Conservation (phyloP, 2,888 invertebrate species). For the Pandemis heparana region DNA sequence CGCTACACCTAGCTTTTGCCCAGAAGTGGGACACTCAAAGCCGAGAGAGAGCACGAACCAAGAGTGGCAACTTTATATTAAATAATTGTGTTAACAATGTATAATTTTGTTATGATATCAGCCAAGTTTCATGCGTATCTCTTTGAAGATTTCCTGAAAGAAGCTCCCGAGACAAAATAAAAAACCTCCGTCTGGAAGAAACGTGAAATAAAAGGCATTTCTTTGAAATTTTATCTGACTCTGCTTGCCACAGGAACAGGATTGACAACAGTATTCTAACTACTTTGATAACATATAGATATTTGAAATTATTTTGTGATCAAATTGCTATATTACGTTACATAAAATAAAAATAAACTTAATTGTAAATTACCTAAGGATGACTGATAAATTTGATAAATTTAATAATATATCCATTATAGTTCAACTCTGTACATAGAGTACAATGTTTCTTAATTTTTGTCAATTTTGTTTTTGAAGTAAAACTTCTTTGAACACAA, state of each 20-base stretch:
- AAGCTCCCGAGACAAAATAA: constrained; percentile 24
- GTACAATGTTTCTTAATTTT: no score
- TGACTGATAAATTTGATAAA: no score
- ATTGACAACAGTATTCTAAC: constrained; percentile 16
- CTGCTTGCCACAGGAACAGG: background rate
- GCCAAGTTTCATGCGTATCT: constrained; percentile 6
- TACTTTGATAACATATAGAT: background rate
- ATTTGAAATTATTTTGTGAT: background rate
- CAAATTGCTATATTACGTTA: background rate
- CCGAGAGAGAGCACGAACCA: no score
- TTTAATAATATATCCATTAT: no score
- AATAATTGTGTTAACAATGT: background rate
- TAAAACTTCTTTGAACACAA: no score
- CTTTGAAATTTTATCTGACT: constrained; percentile 32
- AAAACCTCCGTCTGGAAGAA: constrained; percentile 17
- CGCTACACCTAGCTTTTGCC: no score
- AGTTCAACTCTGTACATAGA: no score
- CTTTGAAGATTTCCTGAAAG: constrained; percentile 15
- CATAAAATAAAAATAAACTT: no score
- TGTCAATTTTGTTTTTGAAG: no score
- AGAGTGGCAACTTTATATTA: background rate
- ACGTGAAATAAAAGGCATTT: constrained; percentile 41
- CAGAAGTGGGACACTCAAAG: no score
- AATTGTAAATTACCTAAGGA: no score
- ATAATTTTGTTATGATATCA: background rate